phyloP scores from a whole-genome alignment of 1,140 invertebrate species.

The Heterodera schachtii region DNA sequence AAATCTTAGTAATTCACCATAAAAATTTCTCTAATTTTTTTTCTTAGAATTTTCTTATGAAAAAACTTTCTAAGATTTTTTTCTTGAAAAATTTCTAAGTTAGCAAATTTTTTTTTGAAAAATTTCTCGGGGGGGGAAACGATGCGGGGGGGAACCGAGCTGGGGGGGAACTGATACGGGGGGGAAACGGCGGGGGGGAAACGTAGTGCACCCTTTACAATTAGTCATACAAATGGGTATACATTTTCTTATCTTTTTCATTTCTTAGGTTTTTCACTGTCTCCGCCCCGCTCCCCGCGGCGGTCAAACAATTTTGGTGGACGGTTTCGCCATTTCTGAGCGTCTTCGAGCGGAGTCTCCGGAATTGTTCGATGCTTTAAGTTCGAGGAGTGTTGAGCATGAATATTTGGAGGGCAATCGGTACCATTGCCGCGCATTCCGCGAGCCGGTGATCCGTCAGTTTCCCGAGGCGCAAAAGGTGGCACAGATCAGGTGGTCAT shows the following conservation, averaged over 20 bases:
- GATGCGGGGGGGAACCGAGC: too few species aligned
- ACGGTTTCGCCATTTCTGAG: slow-evolving; percentile 74
- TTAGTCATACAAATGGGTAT: not conserved
- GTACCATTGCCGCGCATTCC: slow-evolving; percentile 37
- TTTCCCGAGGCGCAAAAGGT: slow-evolving; percentile 33
- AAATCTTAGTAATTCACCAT: too few species aligned
- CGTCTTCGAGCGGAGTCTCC: slow-evolving; percentile 69
- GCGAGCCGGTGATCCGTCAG: slow-evolving; percentile 37
- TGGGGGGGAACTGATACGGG: too few species aligned
- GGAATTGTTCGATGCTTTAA: slow-evolving; percentile 71
- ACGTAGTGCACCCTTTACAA: too few species aligned
- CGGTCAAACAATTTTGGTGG: slow-evolving; percentile 75
- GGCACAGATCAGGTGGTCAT: slow-evolving; percentile 33
- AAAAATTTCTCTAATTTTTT: not conserved
- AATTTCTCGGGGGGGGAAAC: too few species aligned
- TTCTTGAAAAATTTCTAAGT: too few species aligned
- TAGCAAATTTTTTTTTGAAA: too few species aligned
- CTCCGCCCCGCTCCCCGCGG: slow-evolving; percentile 71
- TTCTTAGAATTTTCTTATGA: not conserved
- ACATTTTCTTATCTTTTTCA: slow-evolving; percentile 43
- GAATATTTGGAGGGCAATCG: slow-evolving; percentile 69
- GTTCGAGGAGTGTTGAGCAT: slow-evolving; percentile 70
- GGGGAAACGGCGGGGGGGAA: too few species aligned
- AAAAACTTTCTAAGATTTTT: not conserved
- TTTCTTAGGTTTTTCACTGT: slow-evolving; percentile 73